A percentile compares a stretch with the other conserved stretches of the same genome.
phyloP scores from a whole-genome alignment of 1,140 invertebrate species.

The Ruditapes philippinarum region DNA sequence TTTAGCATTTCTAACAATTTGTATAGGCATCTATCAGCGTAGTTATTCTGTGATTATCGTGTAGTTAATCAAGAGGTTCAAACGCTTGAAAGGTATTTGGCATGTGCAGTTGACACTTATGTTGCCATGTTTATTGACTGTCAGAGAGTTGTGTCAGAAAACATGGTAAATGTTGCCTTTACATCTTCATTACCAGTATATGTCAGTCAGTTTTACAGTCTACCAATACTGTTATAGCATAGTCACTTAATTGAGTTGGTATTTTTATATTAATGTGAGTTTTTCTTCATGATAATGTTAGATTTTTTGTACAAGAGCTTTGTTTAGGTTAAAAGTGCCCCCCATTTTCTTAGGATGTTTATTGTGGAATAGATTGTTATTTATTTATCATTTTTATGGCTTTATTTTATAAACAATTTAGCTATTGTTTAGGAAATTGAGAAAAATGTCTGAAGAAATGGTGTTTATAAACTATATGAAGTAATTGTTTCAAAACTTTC shows the following conservation, averaged over 20 bases:
- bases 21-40: not conserved
- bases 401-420: no score
- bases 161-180: not conserved
- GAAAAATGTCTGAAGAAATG: no score
- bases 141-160: not conserved
- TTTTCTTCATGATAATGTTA: no score
- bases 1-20: not conserved
- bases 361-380: no score
- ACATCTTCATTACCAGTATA: not conserved
- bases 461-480: no score
- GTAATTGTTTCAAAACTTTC: no score
- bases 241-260: not conserved
- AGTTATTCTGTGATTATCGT: slow-evolving; percentile 2
- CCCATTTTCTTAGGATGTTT: no score
- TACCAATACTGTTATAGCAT: not conserved
- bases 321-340: no score
- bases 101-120: slow-evolving; percentile 15
- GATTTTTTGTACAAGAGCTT: no score
- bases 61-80: slow-evolving; percentile 6
- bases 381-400: no score
- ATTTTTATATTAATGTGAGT: no score
- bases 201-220: slow-evolving; percentile 19
- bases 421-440: no score
- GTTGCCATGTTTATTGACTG: slow-evolving; percentile 20
- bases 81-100: slow-evolving; percentile 18